Conservation (phyloP, 2,888 invertebrate species). For the Julus scandinavius region DNA sequence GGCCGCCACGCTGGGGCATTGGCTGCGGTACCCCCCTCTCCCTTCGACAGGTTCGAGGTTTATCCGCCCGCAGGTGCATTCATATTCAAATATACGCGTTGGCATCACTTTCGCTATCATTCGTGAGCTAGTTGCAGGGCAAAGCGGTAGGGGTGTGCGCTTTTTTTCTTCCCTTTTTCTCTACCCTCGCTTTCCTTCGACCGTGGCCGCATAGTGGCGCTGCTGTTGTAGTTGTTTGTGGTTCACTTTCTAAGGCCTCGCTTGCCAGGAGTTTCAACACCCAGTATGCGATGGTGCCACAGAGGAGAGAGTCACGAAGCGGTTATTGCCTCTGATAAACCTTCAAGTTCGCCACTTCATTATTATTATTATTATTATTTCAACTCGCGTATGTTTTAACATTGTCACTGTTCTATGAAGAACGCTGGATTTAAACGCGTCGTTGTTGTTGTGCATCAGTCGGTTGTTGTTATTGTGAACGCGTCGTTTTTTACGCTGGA, state of each 20-base stretch:
- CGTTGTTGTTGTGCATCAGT: background rate
- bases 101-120: slow-evolving; percentile 40
- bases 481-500: background rate
- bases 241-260: background rate
- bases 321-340: background rate
- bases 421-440: slow-evolving; percentile 40
- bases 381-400: background rate
- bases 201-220: background rate
- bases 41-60: slow-evolving; percentile 4
- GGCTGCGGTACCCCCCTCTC: slow-evolving; percentile 29
- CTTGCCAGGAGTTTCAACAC: background rate
- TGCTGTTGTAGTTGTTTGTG: background rate
- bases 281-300: background rate
- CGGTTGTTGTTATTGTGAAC: slow-evolving; percentile 43
- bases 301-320: slow-evolving; percentile 22
- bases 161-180: background rate
- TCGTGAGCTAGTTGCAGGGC: background rate
- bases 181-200: background rate
- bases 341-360: background rate
- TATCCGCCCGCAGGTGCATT: slow-evolving; percentile 46
- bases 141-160: background rate
- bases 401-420: background rate
- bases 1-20: slow-evolving; percentile 16
- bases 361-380: background rate
- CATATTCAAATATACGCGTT: slow-evolving; percentile 25